Evolutionary conservation across 2,797 vertebrate genomes (phyloP).

Genomic region (Remorina albescens): DNA sequence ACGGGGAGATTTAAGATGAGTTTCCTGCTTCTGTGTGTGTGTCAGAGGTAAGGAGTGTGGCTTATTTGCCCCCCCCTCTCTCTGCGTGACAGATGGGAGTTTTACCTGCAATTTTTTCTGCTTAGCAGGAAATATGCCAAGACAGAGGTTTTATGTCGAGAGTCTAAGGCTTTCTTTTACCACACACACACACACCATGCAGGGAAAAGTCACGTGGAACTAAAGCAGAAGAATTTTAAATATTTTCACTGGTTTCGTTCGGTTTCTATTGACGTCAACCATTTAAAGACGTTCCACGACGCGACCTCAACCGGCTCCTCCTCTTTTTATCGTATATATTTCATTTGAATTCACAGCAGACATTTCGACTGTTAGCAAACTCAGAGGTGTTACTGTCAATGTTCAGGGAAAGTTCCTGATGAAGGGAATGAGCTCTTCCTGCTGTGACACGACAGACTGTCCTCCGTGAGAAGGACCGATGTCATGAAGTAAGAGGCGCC

Average conservation of each 20-base stretch:
- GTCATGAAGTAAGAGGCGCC: background rate
- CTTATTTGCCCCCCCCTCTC: slow-evolving; percentile 22
- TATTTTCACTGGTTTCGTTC: background rate
- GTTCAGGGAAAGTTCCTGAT: background rate
- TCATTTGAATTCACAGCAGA: background rate
- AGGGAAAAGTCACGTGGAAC: background rate
- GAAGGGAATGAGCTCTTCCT: background rate
- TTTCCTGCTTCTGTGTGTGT: slow-evolving; percentile 16
- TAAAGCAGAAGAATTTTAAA: background rate
- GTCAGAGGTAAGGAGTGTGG: slow-evolving; percentile 27
- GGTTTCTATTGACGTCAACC: background rate
- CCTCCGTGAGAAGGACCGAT: background rate
- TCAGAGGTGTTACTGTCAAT: background rate
- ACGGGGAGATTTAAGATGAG: slow-evolving; percentile 40
- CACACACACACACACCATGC: background rate
- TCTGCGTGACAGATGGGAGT: slow-evolving; percentile 44
- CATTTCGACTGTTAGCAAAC: background rate
- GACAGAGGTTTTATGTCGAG: slow-evolving; percentile 17
- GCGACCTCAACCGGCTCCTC: no score
- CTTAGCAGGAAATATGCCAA: slow-evolving; percentile 33
- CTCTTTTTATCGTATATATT: no score
- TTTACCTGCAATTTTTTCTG: slow-evolving; percentile 33
- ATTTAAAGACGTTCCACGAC: no score
- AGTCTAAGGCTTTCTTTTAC: background rate
- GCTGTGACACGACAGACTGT: background rate